Percentiles rank a stretch among this genome's conserved stretches.
Evolutionary conservation across 2,888 invertebrate genomes (phyloP).

Genomic region (Anorthoa munda): DNA sequence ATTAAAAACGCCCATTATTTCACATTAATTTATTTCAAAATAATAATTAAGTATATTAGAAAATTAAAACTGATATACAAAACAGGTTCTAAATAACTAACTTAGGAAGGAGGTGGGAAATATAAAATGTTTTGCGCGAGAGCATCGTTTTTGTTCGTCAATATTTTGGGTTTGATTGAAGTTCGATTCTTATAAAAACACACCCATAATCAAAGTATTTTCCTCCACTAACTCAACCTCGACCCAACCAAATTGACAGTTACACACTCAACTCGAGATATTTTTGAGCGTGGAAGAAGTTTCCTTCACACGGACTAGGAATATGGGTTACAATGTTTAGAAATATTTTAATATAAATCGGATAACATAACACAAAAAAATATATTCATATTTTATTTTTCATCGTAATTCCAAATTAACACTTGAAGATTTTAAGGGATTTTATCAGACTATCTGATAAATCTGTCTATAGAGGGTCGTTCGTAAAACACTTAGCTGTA

Average conservation of each 20-base stretch:
- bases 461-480: constrained; percentile 14
- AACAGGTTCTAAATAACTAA: constrained; percentile 65
- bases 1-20: constrained; percentile 15
- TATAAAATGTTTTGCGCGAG: constrained; percentile 52
- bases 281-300: too few species aligned
- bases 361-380: constrained; percentile 5
- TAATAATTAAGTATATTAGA: constrained; percentile 60
- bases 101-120: constrained; percentile 73
- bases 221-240: too few species aligned
- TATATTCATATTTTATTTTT: not conserved
- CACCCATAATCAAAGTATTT: too few species aligned
- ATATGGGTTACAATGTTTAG: too few species aligned
- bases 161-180: not conserved
- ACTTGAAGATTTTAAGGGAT: constrained; percentile 11
- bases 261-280: too few species aligned
- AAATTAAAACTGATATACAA: constrained; percentile 69
- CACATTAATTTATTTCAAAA: constrained; percentile 70
- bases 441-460: not conserved
- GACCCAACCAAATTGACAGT: too few species aligned
- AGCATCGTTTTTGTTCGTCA: constrained; percentile 31
- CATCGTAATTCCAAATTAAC: constrained; percentile 18
- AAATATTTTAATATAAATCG: too few species aligned
- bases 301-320: too few species aligned
- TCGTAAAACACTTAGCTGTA: constrained; percentile 56
- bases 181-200: too few species aligned